Percentiles rank a stretch among this genome's conserved stretches.
phyloP scores from a whole-genome alignment of 2,113 vertebrate species.

The Ramphastos sulfuratus region DNA sequence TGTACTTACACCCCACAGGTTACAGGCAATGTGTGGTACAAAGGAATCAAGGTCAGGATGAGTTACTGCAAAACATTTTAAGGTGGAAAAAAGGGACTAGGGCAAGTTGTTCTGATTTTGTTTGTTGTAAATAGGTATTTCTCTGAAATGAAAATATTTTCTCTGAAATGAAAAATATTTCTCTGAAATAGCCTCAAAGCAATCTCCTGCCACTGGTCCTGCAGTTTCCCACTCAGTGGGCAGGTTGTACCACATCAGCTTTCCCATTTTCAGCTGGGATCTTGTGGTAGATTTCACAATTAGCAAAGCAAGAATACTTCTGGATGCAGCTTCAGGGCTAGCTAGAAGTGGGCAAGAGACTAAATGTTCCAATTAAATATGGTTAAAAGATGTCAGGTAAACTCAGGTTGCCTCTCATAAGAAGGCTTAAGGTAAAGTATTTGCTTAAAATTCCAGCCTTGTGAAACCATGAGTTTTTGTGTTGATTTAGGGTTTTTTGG shows the following conservation, averaged over 20 bases:
- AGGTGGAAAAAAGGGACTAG: neutral
- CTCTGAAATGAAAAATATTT: neutral
- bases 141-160: neutral
- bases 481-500: neutral
- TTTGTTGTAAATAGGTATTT: neutral
- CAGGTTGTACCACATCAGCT: neutral
- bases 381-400: neutral
- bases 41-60: neutral
- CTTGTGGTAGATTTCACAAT: neutral
- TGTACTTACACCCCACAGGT: neutral
- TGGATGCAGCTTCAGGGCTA: neutral
- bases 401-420: neutral
- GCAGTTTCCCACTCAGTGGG: neutral
- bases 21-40: neutral
- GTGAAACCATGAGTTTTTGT: neutral
- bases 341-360: neutral
- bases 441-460: neutral
- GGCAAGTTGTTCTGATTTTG: neutral
- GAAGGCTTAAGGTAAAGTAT: neutral
- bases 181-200: neutral
- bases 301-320: neutral
- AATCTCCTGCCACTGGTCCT: rapidly evolving
- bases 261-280: neutral
- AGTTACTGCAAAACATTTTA: neutral
- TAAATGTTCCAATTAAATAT: neutral